These are phyloP conservation scores for Alsophila aescularia DNA, from an alignment of 2,888 invertebrate species.

Conservation along the genomic window DNA sequence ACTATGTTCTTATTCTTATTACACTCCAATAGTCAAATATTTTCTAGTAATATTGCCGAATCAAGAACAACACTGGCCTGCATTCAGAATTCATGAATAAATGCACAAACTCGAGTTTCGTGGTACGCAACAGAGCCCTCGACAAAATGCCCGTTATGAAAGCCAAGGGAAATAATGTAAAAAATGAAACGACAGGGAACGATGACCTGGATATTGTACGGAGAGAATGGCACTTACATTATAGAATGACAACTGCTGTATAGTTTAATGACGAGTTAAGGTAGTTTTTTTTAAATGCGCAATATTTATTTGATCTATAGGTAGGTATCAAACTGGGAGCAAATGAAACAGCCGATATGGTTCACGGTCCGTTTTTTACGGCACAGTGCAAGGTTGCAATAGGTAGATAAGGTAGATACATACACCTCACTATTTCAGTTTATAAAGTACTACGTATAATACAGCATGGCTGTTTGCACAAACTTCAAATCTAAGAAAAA, in stretches of 20 bases:
- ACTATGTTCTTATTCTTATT: too few relatives aligned
- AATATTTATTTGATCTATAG: too few relatives aligned
- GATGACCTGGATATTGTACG: conserved; percentile 51
- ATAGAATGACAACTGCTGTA: background rate
- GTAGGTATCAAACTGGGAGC: too few relatives aligned
- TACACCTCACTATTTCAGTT: too few relatives aligned
- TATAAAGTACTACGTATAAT: too few relatives aligned
- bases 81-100: conserved; percentile 50
- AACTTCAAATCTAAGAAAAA: too few relatives aligned
- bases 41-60: background rate
- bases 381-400: too few relatives aligned
- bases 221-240: conserved; percentile 18
- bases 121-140: conserved; percentile 48
- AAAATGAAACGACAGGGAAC: conserved; percentile 54
- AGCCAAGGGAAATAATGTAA: conserved; percentile 51
- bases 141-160: conserved; percentile 59
- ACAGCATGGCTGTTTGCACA: too few relatives aligned
- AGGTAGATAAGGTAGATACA: too few relatives aligned
- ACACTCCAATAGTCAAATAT: too few relatives aligned
- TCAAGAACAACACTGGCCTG: background rate
- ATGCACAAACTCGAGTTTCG: conserved; percentile 57
- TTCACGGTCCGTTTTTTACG: too few relatives aligned
- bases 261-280: background rate
- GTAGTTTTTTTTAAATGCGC: background rate
- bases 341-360: too few relatives aligned